phyloP scores from a whole-genome alignment of 1,140 invertebrate genomes.

The Dendroctonus valens region DNA sequence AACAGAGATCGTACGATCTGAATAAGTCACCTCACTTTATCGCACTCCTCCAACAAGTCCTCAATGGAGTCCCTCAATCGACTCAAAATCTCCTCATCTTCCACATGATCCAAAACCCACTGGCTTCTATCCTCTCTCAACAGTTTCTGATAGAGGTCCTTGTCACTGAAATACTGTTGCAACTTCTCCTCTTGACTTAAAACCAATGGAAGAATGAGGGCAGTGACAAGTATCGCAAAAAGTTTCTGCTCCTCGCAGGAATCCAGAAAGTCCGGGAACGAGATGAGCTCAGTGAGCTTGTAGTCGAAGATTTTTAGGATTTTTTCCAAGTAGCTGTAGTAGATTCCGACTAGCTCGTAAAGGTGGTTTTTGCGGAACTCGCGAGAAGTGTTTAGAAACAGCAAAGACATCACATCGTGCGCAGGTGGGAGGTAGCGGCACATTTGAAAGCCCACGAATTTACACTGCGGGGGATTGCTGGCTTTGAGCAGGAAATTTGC shows the following conservation, averaged over 20 bases:
- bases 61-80: too few relatives aligned
- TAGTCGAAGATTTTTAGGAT: constrained; percentile 29
- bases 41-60: too few relatives aligned
- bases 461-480: constrained; percentile 39
- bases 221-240: too few relatives aligned
- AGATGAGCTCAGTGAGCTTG: constrained; percentile 29
- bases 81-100: too few relatives aligned
- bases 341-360: constrained; percentile 39
- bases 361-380: constrained; percentile 43
- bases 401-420: constrained; percentile 50
- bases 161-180: too few relatives aligned
- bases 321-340: constrained; percentile 38
- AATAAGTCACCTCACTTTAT: too few relatives aligned
- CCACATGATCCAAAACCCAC: too few relatives aligned
- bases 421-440: constrained; percentile 51
- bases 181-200: too few relatives aligned
- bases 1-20: too few relatives aligned
- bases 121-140: too few relatives aligned
- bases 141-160: too few relatives aligned
- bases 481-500: constrained; percentile 52
- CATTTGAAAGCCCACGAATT: constrained; percentile 53
- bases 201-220: too few relatives aligned
- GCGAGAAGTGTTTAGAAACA: constrained; percentile 50
- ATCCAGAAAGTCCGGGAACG: constrained; percentile 37
- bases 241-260: constrained; percentile 40